A percentile compares a stretch with the other conserved stretches of the same genome.
phyloP scores from a whole-genome alignment of 1,140 invertebrate genomes.

The Metopolophium dirhodum region DNA sequence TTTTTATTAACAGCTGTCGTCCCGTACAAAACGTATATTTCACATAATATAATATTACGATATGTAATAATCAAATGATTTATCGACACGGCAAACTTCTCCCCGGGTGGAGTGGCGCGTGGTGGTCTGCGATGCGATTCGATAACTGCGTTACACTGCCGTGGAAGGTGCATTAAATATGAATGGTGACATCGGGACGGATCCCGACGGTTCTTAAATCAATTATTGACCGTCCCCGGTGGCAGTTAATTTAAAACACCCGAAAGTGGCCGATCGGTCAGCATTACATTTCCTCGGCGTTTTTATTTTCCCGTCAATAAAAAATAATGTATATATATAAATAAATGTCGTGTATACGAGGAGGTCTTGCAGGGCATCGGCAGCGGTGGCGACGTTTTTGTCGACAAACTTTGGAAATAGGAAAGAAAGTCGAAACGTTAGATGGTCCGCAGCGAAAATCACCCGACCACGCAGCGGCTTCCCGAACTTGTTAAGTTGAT shows the following conservation, averaged over 20 bases:
- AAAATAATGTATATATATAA: neutral
- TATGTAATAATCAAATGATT: neutral
- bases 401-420: neutral
- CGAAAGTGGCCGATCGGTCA: neutral
- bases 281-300: neutral
- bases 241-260: neutral
- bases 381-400: neutral
- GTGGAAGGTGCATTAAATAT: neutral
- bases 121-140: neutral
- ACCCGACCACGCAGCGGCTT: neutral
- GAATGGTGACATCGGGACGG: neutral
- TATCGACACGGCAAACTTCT: neutral
- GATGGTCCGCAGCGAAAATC: neutral
- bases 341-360: neutral
- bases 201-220: neutral
- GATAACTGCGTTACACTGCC: neutral
- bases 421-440: neutral
- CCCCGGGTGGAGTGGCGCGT: too few species aligned
- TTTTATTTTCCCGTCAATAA: neutral
- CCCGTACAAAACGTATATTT: neutral
- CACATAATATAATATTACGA: neutral
- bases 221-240: neutral
- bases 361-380: too few species aligned
- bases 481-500: neutral
- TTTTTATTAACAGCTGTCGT: neutral